Percentiles rank a stretch among this genome's conserved stretches.
Evolutionary conservation across 2,888 invertebrate genomes (phyloP).

Genomic region (Brenthis daphne): DNA sequence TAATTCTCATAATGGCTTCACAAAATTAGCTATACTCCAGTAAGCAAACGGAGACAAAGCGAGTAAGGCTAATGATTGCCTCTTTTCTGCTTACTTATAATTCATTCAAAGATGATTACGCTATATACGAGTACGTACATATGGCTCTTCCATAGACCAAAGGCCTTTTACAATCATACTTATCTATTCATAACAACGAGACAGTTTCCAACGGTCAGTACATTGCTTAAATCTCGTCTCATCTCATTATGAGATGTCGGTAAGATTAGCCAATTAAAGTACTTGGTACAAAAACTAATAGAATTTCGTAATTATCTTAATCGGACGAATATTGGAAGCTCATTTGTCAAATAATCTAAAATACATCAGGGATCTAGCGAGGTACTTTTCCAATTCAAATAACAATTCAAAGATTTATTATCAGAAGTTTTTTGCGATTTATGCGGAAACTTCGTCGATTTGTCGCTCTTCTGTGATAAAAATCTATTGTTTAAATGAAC

Average conservation of each 20-base stretch:
- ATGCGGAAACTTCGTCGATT: slow-evolving; percentile 3
- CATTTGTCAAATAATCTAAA: slow-evolving; percentile 7
- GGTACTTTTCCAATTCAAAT: slow-evolving; percentile 13
- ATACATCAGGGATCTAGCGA: slow-evolving; percentile 9
- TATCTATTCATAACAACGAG: too few relatives aligned
- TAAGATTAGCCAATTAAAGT: background rate
- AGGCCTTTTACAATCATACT: too few relatives aligned
- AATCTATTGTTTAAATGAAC: background rate
- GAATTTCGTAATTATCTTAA: background rate
- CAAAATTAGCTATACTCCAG: too few relatives aligned
- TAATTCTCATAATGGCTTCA: too few relatives aligned
- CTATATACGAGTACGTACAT: too few relatives aligned
- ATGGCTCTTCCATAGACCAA: too few relatives aligned
- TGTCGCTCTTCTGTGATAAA: background rate
- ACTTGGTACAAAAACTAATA: background rate
- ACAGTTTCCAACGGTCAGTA: too few relatives aligned
- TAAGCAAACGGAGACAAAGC: too few relatives aligned
- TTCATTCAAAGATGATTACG: too few relatives aligned
- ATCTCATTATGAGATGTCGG: background rate
- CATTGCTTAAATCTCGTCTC: background rate
- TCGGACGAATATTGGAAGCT: background rate
- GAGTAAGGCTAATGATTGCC: too few relatives aligned
- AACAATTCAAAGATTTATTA: slow-evolving; percentile 8
- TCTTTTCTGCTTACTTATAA: too few relatives aligned
- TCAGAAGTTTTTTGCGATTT: slow-evolving; percentile 13